Conservation (phyloP, 2,888 invertebrate species). For the Tholera decimalis region DNA sequence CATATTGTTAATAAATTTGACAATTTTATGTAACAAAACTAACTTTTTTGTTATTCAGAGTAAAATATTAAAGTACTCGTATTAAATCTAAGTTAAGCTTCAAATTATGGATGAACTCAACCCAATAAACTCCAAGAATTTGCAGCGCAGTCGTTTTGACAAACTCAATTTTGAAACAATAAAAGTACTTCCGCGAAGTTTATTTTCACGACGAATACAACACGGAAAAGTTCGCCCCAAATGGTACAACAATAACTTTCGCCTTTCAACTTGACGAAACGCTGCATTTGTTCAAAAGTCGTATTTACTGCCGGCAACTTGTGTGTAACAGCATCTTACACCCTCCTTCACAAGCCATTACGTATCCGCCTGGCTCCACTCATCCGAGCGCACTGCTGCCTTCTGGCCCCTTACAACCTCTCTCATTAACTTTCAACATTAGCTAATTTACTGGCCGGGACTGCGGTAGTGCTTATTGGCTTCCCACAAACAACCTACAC, state of each 20-base stretch:
- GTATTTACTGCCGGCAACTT: conserved; percentile 66
- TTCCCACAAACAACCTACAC: conserved; percentile 39
- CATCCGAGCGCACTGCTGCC: conserved; percentile 71
- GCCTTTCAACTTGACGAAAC: conserved; percentile 68
- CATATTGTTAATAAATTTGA: not conserved
- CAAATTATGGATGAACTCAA: conserved; percentile 39
- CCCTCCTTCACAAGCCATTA: conserved; percentile 79
- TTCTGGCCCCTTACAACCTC: conserved; percentile 71
- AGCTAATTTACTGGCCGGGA: conserved; percentile 77
- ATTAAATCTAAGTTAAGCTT: conserved; percentile 35
- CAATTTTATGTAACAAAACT: not conserved
- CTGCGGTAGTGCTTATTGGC: conserved; percentile 63
- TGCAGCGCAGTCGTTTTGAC: conserved; percentile 63
- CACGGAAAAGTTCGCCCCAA: conserved; percentile 63
- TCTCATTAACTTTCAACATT: conserved; percentile 85
- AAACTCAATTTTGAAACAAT: conserved; percentile 74
- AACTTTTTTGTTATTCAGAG: not conserved
- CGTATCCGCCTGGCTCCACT: conserved; percentile 69
- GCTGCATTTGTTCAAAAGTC: conserved; percentile 72
- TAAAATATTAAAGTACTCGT: conserved; percentile 16
- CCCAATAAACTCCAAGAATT: conserved; percentile 44
- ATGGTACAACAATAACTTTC: conserved; percentile 68
- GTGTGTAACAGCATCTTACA: conserved; percentile 65
- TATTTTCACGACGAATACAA: conserved; percentile 65
- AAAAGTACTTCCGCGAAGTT: conserved; percentile 66